Conservation (phyloP, 2,888 invertebrate species). For the Adelphocoris suturalis region DNA sequence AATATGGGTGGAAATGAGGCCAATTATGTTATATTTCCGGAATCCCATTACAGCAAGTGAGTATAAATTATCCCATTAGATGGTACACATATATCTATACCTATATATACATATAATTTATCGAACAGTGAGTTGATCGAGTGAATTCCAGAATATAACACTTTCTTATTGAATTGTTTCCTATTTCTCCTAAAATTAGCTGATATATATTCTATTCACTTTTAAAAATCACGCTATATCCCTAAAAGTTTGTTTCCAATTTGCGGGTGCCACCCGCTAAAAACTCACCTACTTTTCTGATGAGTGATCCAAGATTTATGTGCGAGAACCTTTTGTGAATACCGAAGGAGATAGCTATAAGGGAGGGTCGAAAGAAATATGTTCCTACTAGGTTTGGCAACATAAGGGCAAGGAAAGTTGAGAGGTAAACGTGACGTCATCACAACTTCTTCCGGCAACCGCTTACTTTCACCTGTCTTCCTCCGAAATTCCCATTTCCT, state of each 20-base stretch:
- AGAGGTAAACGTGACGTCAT: background rate
- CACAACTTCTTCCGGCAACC: background rate
- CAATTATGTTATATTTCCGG: too few species aligned
- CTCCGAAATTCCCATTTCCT: background rate
- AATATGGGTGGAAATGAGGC: too few species aligned
- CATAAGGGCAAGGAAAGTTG: conserved; percentile 2
- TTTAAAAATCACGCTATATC: too few species aligned
- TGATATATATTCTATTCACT: too few species aligned
- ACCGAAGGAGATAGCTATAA: background rate
- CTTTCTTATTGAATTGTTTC: too few species aligned
- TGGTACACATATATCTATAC: too few species aligned
- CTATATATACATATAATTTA: too few species aligned
- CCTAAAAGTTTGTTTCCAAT: background rate
- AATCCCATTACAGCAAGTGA: too few species aligned
- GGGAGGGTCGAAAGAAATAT: background rate
- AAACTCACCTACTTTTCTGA: background rate
- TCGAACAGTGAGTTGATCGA: too few species aligned
- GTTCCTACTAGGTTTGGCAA: background rate
- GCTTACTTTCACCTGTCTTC: background rate
- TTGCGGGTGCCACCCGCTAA: background rate
- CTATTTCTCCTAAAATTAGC: too few species aligned
- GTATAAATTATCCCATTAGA: too few species aligned
- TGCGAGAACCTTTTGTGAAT: background rate
- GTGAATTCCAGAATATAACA: too few species aligned
- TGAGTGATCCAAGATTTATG: background rate